Base-by-base conservation (phyloP, 1,140 invertebrate species). In the Matsumurasca onukii region DNA sequence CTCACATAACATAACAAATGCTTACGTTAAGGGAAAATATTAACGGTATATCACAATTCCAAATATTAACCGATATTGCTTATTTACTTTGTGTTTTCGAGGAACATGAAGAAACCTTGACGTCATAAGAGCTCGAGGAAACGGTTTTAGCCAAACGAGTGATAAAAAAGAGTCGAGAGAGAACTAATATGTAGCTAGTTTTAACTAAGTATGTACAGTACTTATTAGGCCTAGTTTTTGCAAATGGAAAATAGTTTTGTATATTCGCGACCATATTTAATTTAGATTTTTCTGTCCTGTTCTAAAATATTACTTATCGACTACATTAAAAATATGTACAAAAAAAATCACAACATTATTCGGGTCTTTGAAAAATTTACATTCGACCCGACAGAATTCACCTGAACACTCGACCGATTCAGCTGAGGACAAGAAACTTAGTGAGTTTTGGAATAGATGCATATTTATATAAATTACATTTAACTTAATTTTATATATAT, bases 401-500 rank as follows among this genome's bases (percentile, higher is more conserved):
- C 55, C 31, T 13, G 31, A 20, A 31, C 29, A 31, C 25, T 65
- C n/a, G 39, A 27, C 39, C 24, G 34, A 22, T 45, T 45, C 62
- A 65, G 62, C 31, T 31, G 30, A 39, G 39, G 25, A 22, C 22
- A 59, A 22, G 31, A 65, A 48, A 48, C 31, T 24, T 20, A 45
- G 31, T 63, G 29, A 31, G 17, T 63, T 30, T 15, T 20, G n/a
- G 31, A 63, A 34, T 63, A 63, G 61, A 63, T 63, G 29, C 61
- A 59, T 59, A 59, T 59, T 59, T 59, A 59, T 59, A 59, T 59
- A 59, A 59, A 59, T 59, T 59, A 27, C 22, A 59, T 59, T 59
- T 59, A 48, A 65, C 62, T 65, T 65, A 65, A 65, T 25, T 65
- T 45, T 65, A 45, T 45, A 65, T 5, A 39, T 65, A 65, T 65